Evolutionary conservation across 2,113 vertebrate species (phyloP), one percentile per base, ranked within the genome.

Genomic region (Grantiella picta): DNA sequence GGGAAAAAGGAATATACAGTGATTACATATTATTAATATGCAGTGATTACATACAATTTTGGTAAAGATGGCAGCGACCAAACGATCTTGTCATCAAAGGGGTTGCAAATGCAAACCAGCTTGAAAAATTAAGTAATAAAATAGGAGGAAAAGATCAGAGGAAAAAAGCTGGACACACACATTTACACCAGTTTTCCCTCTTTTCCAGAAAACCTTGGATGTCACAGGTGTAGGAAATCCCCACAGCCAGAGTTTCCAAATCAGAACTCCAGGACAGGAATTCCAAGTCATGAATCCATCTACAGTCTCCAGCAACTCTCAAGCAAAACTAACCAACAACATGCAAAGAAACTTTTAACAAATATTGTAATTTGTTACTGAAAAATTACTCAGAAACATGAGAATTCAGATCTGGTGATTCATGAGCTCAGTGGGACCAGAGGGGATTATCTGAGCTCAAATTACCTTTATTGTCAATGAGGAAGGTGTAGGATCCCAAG

Each of bases 401-500:
- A 71, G 63, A 57, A 70, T 8, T 31, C 38, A 71, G 44, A 61
- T 33, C 1, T 53, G 52, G 64, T n/a, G 42, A 3, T 8, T 50
- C 27, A 35, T 3, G 24, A 73, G 7, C 66, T 80, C 84, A 64
- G 45, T 19, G n/a, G 65, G 40, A 68, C 22, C 45, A 23, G 21
- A 90, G 64, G 59, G 65, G 31, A 60, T 45, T 4, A 28, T 25
- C 0, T 35, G 35, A 71, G 33, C 11, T 7, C 42, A 72, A 86
- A 66, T 96, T 96, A 99, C 99, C 99, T 99, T 99, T 99, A 96
- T 99, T 99, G 97, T 99, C 99, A 27, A 99, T 99, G 87, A 99
- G 99, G 96, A 99, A 99, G 5, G 99, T 99, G 97, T 99, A 99
- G 38, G 99, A 99, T 18, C 99, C 99, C 97, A 99, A 96, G 1